Evolutionary conservation across 2,797 vertebrate genomes (phyloP).

Genomic region (Clamator glandarius): DNA sequence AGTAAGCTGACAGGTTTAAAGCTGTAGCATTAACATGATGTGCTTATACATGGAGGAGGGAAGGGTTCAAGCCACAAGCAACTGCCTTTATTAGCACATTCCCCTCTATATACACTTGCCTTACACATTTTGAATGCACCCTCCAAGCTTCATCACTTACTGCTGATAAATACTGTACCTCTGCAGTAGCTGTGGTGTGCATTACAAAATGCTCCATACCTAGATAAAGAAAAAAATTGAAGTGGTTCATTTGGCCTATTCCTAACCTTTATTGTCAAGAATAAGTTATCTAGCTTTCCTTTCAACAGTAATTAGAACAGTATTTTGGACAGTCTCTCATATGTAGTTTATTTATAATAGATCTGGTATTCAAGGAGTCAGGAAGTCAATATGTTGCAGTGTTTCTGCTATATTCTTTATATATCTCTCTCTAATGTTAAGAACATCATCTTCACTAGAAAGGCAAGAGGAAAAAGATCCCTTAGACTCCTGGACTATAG

Average conservation of each 20-base stretch:
- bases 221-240: background rate
- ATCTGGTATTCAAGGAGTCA: background rate
- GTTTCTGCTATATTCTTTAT: background rate
- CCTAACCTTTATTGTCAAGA: background rate
- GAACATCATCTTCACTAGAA: background rate
- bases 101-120: background rate
- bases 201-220: rapidly evolving
- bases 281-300: background rate
- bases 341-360: background rate
- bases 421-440: background rate
- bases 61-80: background rate
- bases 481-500: background rate
- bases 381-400: background rate
- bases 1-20: background rate
- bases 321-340: background rate
- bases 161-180: background rate
- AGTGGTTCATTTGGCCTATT: background rate
- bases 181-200: background rate
- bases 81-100: background rate
- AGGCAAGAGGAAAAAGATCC: background rate
- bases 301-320: background rate
- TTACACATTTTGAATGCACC: background rate
- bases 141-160: background rate
- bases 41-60: rapidly evolving
- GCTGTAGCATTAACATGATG: background rate